phyloP scores from a whole-genome alignment of 1,140 invertebrate genomes.

The Ylistrum balloti region DNA sequence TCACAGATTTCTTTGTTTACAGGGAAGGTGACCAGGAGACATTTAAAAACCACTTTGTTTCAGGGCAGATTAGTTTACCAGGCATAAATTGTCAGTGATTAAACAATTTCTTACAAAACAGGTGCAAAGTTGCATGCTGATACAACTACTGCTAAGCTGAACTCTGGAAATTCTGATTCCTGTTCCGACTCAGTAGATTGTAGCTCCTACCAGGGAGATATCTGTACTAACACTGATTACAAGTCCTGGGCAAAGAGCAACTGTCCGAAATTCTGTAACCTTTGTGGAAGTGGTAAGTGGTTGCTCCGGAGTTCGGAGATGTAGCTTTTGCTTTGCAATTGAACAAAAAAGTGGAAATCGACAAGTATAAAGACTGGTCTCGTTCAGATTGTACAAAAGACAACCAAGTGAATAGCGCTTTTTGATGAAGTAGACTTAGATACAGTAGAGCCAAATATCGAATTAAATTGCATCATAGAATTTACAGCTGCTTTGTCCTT shows the following conservation, averaged over 20 bases:
- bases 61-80: not conserved
- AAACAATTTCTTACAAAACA: not conserved
- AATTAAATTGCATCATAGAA: no score
- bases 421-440: no score
- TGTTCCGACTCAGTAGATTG: conserved; percentile 64
- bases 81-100: no score
- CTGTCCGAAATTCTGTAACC: conserved; percentile 65
- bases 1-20: not conserved
- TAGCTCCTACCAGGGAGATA: conserved; percentile 56
- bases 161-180: conserved; percentile 14
- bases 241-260: conserved; percentile 62
- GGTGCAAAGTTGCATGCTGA: not conserved
- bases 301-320: no score
- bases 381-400: no score
- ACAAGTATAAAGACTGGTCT: no score
- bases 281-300: conserved; percentile 53
- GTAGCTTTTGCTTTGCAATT: no score
- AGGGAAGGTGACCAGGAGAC: not conserved
- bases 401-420: no score
- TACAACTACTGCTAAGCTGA: not conserved
- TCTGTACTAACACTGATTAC: conserved; percentile 60
- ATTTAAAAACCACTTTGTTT: not conserved
- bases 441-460: no score
- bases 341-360: no score
- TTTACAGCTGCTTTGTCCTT: no score